Evolutionary conservation across 2,888 invertebrate species (phyloP), one percentile per base, ranked within the genome.

Genomic region (Allygus modestus): DNA sequence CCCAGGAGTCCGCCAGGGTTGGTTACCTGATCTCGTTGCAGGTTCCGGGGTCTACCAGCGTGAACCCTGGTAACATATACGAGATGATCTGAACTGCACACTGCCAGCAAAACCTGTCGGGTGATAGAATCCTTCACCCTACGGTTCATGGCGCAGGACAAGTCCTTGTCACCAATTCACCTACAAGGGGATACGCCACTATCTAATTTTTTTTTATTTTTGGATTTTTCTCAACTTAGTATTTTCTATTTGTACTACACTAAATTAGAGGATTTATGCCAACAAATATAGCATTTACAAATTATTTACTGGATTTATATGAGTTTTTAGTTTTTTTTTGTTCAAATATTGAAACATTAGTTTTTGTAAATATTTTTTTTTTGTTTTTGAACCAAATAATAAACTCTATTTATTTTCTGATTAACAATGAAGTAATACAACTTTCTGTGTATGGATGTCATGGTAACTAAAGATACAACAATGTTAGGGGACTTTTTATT

Each of bases 211-310:
- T 11, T 43, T 77, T 46, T 26, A 15, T 11, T 43, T 77, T 77
- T 23, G 1, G 7, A 43, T 7, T 77, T 77, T 77, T 26, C 23
- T 43, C 20, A 7, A 77, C 17, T 54, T 79, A 79, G 58, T 81
- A 81, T 58, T 31, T 54, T 81, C 58, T 81, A 33, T 58, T 81
- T 31, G 58, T 81, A 81, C 61, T 58, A 58, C 58, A 81, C 31
- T 81, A 81, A 81, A 81, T 81, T 58, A 81, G 58, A 81, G 81
- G 58, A 58, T 58, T 81, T 54, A 81, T 81, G 37, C 79, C 58
- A 33, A 81, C 46, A 58, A 81, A 33, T 58, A 17, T 58, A 58
- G 81, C 81, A 81, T 81, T 81, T 33, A 12, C 58, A 81, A 81
- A 81, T 81, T 81, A 58, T 12, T 58, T 58, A 20, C 1, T 31